phyloP scores from a whole-genome alignment of 2,888 invertebrate species.

The Troides aeacus region DNA sequence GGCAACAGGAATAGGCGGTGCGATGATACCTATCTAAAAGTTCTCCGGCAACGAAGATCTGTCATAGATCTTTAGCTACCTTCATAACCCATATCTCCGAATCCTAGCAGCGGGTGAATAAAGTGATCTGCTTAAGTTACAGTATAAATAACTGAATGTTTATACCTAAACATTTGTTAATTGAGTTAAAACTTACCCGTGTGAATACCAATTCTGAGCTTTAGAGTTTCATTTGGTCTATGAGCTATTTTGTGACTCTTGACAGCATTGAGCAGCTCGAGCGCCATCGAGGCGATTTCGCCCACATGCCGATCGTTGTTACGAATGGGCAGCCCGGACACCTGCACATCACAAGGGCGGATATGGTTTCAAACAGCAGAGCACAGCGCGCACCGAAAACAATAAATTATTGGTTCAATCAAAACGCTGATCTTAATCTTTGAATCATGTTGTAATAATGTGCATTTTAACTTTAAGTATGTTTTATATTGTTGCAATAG shows the following conservation, averaged over 20 bases:
- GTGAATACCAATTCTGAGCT: slow-evolving; percentile 95
- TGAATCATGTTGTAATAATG: not conserved
- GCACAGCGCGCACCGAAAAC: not conserved
- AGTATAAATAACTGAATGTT: not conserved
- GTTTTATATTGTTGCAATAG: not conserved
- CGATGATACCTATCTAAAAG: no score
- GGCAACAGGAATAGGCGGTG: no score
- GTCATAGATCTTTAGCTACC: no score
- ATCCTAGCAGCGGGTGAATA: no score
- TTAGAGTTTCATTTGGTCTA: slow-evolving; percentile 92
- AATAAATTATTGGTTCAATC: not conserved
- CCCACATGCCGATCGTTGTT: slow-evolving; percentile 93
- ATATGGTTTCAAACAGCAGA: not conserved
- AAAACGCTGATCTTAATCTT: not conserved
- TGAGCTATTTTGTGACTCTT: slow-evolving; percentile 93
- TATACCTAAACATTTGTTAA: not conserved
- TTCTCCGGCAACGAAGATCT: no score
- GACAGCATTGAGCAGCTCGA: slow-evolving; percentile 91
- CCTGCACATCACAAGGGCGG: slow-evolving; percentile 71
- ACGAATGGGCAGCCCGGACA: slow-evolving; percentile 91
- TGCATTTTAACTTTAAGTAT: no score
- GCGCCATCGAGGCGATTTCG: slow-evolving; percentile 95
- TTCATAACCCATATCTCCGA: no score
- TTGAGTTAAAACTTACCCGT: slow-evolving; percentile 80
- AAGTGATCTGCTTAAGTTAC: not conserved